Base-by-base conservation (phyloP, 2,113 vertebrate genomes). In the Eptesicus fuscus region DNA sequence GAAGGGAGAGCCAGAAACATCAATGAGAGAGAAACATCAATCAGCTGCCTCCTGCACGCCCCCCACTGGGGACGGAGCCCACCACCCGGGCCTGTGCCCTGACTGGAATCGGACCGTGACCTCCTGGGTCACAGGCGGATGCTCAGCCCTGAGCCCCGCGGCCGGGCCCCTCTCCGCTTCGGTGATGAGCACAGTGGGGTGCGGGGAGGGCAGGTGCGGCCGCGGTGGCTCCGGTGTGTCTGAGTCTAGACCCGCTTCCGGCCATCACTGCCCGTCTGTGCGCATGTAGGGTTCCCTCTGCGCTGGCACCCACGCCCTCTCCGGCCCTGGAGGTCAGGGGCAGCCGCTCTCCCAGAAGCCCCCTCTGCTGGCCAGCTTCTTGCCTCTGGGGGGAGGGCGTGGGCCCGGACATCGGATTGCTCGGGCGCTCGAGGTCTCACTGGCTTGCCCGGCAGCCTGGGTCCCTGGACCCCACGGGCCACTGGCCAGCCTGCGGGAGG, bases 391-490 rank as follows among this genome's bases (percentile, higher is more conserved):
- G 11, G 49, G 14, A 2, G 37, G 23, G 23, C 22, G 9, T 56
- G 53, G 53, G 53, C 53, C 5, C 6, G 18, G 32, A n/a, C 20
- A 14, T 4, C 2, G 14, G 37, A 0, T 23, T 17, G 3, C 1
- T 0, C 32, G 22, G 32, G 8, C 2, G 0, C 88, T 53, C 2
- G 1, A 42, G 53, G 1, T 18, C 30, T 35, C 8, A 1, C 14
- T 2, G 49, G 6, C 37, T 1, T 47, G 35, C 40, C 53, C 1
- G 2, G 30, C 9, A 37, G 37, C 56, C 5, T 0, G 37, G 28
- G 7, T 10, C n/a, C 20, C 13, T 0, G 76, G 56, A 28, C 1
- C 59, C 40, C 14, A 1, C 1, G 11, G 35, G 32, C n/a, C 76
- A 5, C 47, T 11, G 44, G 28, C 53, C 44, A 59, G 49, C 37